Evolutionary conservation across 1,140 invertebrate genomes (phyloP).

Genomic region (Zaprionus davidi): DNA sequence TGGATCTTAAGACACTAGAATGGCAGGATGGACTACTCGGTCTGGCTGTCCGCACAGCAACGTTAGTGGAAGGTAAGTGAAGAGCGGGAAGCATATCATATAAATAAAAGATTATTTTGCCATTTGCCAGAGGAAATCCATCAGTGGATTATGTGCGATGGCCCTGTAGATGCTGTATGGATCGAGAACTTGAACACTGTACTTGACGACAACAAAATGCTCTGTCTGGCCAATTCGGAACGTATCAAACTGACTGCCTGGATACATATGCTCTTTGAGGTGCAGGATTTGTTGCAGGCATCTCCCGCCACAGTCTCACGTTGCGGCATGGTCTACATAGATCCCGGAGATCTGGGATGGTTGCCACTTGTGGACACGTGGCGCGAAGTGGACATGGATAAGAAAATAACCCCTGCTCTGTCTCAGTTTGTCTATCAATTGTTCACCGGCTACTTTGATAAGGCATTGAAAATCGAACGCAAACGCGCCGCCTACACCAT

Average conservation of each 20-base stretch:
- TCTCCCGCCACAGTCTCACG: constrained; percentile 95
- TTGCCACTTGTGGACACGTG: constrained; percentile 92
- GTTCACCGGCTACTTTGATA: constrained; percentile 88
- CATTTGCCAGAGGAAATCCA: constrained; percentile 86
- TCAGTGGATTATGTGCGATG: constrained; percentile 94
- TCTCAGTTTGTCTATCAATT: constrained; percentile 86
- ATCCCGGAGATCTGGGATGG: constrained; percentile 92
- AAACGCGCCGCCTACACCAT: constrained; percentile 88
- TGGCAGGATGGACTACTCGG: constrained; percentile 95
- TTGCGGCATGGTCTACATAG: constrained; percentile 96
- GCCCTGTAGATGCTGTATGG: constrained; percentile 97
- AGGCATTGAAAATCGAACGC: constrained; percentile 87
- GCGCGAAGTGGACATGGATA: constrained; percentile 87
- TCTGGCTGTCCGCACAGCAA: constrained; percentile 88
- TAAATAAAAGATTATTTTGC: background rate
- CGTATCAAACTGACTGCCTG: constrained; percentile 94
- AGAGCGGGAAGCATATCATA: too few species aligned
- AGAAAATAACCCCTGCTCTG: constrained; percentile 85
- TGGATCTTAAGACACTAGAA: constrained; percentile 93
- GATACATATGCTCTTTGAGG: constrained; percentile 95
- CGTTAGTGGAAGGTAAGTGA: constrained; percentile 85
- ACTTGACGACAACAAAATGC: constrained; percentile 97
- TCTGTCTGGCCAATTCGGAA: constrained; percentile 94
- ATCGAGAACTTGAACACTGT: constrained; percentile 98
- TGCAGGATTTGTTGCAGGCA: constrained; percentile 93